phyloP scores from a whole-genome alignment of 1,140 invertebrate species.

The Macrostomum lignano region DNA sequence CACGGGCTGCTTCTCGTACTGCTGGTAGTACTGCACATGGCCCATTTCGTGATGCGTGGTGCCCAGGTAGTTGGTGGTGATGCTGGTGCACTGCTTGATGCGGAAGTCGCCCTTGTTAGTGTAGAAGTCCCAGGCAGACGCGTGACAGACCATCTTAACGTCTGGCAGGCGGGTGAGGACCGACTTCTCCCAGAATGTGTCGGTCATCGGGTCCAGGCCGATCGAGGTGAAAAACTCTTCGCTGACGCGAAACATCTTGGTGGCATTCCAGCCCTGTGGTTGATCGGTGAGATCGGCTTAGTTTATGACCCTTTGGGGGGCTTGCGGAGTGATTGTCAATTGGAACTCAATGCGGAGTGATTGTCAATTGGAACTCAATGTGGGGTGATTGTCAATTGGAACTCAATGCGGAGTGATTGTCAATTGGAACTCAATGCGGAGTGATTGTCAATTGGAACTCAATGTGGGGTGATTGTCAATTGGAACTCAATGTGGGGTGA shows the following conservation, averaged over 20 bases:
- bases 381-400: too few relatives aligned
- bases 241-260: constrained; percentile 37
- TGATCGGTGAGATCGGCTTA: too few relatives aligned
- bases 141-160: constrained; percentile 44
- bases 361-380: too few relatives aligned
- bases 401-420: too few relatives aligned
- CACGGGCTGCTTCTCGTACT: constrained; percentile 36
- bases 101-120: constrained; percentile 47
- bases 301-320: too few relatives aligned
- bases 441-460: too few relatives aligned
- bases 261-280: too few relatives aligned
- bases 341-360: too few relatives aligned
- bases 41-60: constrained; percentile 49
- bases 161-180: constrained; percentile 34
- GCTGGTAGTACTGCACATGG: constrained; percentile 46
- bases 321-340: too few relatives aligned
- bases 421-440: too few relatives aligned
- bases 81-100: constrained; percentile 24
- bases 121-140: constrained; percentile 74
- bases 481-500: too few relatives aligned
- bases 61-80: constrained; percentile 35
- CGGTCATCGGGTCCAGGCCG: constrained; percentile 48
- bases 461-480: too few relatives aligned
- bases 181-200: constrained; percentile 32
- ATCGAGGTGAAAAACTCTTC: constrained; percentile 62